Evolutionary conservation across 2,113 vertebrate species (phyloP).

Genomic region (Epinephelus moara): DNA sequence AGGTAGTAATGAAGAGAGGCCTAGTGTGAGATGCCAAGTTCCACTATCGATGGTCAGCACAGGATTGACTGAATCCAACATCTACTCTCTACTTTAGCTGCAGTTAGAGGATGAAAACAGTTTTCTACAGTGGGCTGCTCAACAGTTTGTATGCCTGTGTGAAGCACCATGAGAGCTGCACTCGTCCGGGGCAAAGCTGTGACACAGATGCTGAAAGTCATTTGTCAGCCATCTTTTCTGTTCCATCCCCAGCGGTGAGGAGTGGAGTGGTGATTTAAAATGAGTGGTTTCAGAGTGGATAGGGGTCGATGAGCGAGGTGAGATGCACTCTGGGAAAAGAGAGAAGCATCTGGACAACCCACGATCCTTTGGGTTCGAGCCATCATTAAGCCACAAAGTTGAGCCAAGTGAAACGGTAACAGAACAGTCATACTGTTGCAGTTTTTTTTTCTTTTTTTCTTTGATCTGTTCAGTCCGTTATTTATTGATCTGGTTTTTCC

Average conservation of each 20-base stretch:
- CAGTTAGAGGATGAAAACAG: constrained; percentile 44
- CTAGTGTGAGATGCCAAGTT: constrained; percentile 50
- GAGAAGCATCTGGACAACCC: constrained; percentile 29
- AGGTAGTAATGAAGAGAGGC: constrained; percentile 36
- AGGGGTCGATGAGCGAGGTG: constrained; percentile 51
- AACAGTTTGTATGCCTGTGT: constrained; percentile 20
- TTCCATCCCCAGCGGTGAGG: constrained; percentile 8
- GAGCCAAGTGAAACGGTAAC: constrained; percentile 13
- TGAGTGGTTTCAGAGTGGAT: constrained; percentile 65
- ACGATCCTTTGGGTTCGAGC: background rate
- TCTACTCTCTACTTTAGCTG: constrained; percentile 61
- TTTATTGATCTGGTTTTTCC: constrained; percentile 24
- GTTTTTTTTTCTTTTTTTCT: background rate
- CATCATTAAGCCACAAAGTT: constrained; percentile 15
- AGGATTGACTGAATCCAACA: constrained; percentile 13
- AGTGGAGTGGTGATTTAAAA: constrained; percentile 52
- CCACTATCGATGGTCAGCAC: constrained; percentile 7
- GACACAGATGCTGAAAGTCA: constrained; percentile 19
- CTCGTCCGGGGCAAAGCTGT: background rate
- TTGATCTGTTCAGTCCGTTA: constrained; percentile 29
- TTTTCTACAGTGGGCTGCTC: constrained; percentile 29
- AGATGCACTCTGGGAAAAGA: constrained; percentile 59
- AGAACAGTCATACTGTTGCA: constrained; percentile 4
- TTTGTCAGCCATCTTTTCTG: constrained; percentile 17
- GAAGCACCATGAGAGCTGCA: constrained; percentile 18